Conservation (phyloP, 2,113 vertebrate species). For the Syngnathoides biaculeatus region DNA sequence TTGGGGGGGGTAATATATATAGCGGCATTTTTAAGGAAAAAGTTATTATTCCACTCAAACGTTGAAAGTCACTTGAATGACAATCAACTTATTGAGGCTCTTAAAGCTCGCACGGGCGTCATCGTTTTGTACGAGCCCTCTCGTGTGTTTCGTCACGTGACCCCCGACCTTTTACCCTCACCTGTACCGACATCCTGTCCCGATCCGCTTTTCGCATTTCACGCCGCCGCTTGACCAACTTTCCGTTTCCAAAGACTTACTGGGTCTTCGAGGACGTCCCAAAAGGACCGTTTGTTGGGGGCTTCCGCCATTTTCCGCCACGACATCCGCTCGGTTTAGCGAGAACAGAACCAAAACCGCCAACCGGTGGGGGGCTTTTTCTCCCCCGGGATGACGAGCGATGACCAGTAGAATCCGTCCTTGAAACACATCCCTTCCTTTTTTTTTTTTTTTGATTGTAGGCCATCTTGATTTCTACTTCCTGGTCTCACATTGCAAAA, state of each 20-base stretch:
- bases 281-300: constrained; percentile 17
- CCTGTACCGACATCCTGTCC: no score
- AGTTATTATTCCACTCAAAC: no score
- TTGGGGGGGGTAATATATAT: no score
- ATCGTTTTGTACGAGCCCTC: not conserved
- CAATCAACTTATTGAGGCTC: no score
- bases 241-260: constrained; percentile 21
- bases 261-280: constrained; percentile 10
- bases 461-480: not conserved
- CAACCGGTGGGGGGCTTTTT: not conserved
- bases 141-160: not conserved
- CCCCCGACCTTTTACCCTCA: not conserved
- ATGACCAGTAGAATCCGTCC: not conserved
- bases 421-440: constrained; percentile 2
- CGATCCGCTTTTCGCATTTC: not conserved
- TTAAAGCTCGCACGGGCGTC: not conserved
- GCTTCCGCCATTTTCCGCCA: not conserved
- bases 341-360: not conserved
- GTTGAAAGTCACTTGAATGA: no score
- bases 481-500: constrained; percentile 31
- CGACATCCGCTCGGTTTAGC: not conserved
- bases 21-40: no score
- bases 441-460: constrained; percentile 13
- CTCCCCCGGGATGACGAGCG: constrained; percentile 5
- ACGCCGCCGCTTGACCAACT: constrained; percentile 9